Evolutionary conservation across 2,797 vertebrate genomes (phyloP), one percentile per base, ranked within the genome.

Genomic region (Myotis daubentonii): DNA sequence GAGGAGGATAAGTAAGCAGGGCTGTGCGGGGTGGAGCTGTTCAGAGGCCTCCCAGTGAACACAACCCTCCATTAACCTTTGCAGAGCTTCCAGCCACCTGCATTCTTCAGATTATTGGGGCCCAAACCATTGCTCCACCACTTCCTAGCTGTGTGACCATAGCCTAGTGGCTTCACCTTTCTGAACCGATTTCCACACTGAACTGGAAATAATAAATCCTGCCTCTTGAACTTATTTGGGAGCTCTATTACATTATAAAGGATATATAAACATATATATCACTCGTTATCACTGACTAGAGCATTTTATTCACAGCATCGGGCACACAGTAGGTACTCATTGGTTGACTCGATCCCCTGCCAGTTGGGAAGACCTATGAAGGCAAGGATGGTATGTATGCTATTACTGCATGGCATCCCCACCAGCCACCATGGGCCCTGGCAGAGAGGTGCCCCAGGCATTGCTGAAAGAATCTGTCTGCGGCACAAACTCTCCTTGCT

Each of bases 41-140:
- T 80, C 84, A 55, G 89, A 96, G 47, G 91, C 92, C 55, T 94
- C 94, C 96, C 33, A 3, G 95, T 1, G 92, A 96, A n/a, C 68
- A 94, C 87, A 94, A 47, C 62, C 96, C 12, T 81, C 86, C 71
- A 74, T 96, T 94, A 95, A 91, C 75, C 82, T 93, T 78, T 16
- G 51, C 75, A 57, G 75, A 83, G 65, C 55, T 89, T 82, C 95
- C 25, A 49, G 55, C 72, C 88, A 97, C 91, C 92, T 96, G 76
- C 88, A 60, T 70, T 84, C 85, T 81, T 55, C 6, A 81, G 79
- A 84, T 8, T 78, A 83, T 15, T 10, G 1, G 78, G 74, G 68
- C 88, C 94, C 76, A 57, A 93, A 92, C 22, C 81, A 71, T 94
- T 8, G n/a, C 44, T 93, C 74, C 44, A 62, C 79, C 71, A 90